phyloP scores from a whole-genome alignment of 37 sponge, comb jelly and placozoan genomes.

The Oopsacas minuta region DNA sequence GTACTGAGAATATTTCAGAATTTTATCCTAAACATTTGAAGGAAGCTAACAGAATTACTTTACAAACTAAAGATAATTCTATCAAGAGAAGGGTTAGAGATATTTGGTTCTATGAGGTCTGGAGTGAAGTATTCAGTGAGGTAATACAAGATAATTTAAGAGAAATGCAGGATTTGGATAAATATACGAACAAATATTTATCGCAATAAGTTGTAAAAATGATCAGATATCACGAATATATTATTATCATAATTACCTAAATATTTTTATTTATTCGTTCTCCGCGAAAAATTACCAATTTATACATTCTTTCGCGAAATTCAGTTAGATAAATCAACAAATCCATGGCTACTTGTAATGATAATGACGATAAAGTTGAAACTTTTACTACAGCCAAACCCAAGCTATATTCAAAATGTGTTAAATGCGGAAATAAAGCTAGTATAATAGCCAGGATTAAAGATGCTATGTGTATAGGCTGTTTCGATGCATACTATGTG shows the following conservation, averaged over 20 bases:
- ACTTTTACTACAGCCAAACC: background rate
- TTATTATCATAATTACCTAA: background rate
- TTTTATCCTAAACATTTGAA: constrained; percentile 1
- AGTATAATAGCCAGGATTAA: background rate
- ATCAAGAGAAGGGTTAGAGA: background rate
- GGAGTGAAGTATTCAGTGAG: background rate
- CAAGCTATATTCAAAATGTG: background rate
- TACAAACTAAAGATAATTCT: background rate
- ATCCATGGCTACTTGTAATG: background rate
- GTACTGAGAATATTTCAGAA: background rate
- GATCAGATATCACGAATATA: background rate
- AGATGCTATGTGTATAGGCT: constrained; percentile 17
- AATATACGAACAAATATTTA: background rate
- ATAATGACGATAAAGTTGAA: background rate
- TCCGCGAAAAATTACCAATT: too few species aligned
- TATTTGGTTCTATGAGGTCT: background rate
- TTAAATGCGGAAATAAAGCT: background rate
- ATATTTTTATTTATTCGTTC: background rate
- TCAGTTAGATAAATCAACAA: background rate
- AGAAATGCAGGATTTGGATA: background rate
- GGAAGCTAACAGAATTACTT: background rate
- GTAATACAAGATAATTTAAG: background rate
- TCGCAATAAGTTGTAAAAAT: background rate
- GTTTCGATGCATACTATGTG: constrained; percentile 21
- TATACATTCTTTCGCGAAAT: background rate